Evolutionary conservation across 2,113 vertebrate genomes (phyloP).

Genomic region (Ptilonorhynchus violaceus): DNA sequence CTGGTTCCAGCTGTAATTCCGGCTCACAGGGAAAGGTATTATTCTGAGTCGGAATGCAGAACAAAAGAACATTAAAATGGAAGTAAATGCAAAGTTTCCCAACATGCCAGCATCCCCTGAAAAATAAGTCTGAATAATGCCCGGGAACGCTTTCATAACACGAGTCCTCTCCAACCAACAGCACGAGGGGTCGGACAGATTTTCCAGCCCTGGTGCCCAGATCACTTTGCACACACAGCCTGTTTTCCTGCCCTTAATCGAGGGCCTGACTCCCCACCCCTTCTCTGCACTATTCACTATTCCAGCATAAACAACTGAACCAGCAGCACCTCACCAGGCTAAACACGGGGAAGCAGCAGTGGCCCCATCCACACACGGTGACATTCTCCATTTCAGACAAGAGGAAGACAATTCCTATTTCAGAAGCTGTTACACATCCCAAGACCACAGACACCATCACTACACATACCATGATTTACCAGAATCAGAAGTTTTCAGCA

Average conservation of each 20-base stretch:
- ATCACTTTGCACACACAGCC: neutral
- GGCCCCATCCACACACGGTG: neutral
- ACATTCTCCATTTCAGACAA: neutral
- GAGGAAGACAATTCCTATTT: neutral
- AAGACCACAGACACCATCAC: neutral
- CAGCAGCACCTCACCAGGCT: neutral
- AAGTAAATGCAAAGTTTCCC: neutral
- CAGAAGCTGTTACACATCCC: neutral
- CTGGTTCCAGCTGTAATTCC: neutral
- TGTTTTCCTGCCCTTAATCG: conserved; percentile 38
- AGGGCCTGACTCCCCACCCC: conserved; percentile 16
- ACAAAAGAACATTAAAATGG: conserved; percentile 1
- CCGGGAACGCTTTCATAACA: neutral
- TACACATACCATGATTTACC: neutral
- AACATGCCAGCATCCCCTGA: neutral
- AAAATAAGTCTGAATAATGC: conserved; percentile 25
- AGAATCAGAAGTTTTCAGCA: neutral
- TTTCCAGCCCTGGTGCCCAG: neutral
- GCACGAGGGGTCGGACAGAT: neutral
- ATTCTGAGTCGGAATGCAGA: neutral
- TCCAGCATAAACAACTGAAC: neutral
- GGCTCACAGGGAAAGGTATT: neutral
- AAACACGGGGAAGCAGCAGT: neutral
- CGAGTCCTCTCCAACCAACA: neutral
- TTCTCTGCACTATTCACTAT: neutral